phyloP scores from a whole-genome alignment of 1,140 invertebrate species.

The Zophobas atratus region DNA sequence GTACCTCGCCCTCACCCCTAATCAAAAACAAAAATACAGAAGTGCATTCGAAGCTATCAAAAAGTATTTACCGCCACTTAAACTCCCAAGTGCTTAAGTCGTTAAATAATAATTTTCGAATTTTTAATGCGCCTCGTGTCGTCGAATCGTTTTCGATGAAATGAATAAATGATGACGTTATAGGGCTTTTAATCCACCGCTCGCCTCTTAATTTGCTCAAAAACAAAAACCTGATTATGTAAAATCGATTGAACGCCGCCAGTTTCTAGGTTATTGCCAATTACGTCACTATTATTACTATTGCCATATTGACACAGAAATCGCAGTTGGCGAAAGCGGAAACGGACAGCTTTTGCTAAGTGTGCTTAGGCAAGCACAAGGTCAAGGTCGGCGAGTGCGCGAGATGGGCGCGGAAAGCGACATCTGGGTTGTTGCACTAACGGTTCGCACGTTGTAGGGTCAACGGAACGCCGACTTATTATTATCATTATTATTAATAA shows the following conservation, averaged over 20 bases:
- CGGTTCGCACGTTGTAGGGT: no score
- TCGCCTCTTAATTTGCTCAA: not conserved
- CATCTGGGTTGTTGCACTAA: not conserved
- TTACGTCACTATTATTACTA: constrained; percentile 25
- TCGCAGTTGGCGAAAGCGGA: constrained; percentile 35
- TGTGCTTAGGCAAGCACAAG: constrained; percentile 3
- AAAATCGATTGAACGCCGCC: not conserved
- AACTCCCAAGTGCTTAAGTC: constrained; percentile 7
- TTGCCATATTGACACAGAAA: constrained; percentile 42
- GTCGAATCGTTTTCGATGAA: constrained; percentile 7
- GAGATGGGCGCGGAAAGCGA: not conserved
- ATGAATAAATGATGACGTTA: not conserved
- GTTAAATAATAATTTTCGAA: constrained; percentile 31
- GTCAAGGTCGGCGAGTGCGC: constrained; percentile 19
- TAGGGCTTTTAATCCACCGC: not conserved
- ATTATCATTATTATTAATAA: no score
- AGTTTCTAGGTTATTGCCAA: constrained; percentile 24
- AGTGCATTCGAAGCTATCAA: constrained; percentile 16
- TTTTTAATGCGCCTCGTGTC: constrained; percentile 8
- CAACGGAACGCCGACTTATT: no score
- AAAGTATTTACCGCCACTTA: constrained; percentile 4
- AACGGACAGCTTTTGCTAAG: not conserved
- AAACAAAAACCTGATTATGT: not conserved
- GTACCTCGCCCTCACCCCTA: not conserved
- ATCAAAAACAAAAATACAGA: constrained; percentile 1